A percentile compares a stretch with the other conserved stretches of the same genome.
Conservation (phyloP, 2,113 vertebrate species). For the Hypanus sabinus region DNA sequence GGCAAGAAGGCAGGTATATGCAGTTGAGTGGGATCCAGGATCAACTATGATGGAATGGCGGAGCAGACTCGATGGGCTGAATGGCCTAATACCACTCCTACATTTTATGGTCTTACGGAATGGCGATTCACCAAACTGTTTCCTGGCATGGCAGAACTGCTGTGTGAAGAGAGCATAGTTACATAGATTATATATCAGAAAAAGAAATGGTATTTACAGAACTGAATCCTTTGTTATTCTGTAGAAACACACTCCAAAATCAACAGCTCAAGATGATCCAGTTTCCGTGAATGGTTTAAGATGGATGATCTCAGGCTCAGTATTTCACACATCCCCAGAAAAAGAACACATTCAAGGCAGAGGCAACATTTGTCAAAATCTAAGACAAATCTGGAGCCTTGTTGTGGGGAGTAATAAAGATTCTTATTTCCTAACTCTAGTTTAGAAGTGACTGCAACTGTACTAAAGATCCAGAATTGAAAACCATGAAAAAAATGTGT, state of each 20-base stretch:
- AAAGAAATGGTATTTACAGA: too few species aligned
- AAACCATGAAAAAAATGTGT: not conserved
- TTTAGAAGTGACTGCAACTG: not conserved
- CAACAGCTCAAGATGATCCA: not conserved
- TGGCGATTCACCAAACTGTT: too few species aligned
- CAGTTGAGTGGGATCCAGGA: too few species aligned
- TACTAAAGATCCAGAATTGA: too few species aligned
- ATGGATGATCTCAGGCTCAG: not conserved
- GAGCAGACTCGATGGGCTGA: too few species aligned
- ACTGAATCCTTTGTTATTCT: not conserved
- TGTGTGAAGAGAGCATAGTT: too few species aligned
- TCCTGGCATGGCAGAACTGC: too few species aligned
- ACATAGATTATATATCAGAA: too few species aligned
- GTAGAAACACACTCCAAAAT: not conserved
- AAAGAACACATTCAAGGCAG: not conserved
- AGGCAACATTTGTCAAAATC: not conserved
- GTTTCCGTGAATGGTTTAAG: not conserved
- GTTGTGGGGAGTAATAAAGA: not conserved
- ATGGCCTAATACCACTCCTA: too few species aligned
- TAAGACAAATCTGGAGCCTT: not conserved
- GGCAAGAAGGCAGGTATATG: too few species aligned
- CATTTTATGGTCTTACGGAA: too few species aligned
- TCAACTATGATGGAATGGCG: too few species aligned
- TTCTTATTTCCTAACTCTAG: not conserved
- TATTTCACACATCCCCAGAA: not conserved